A percentile compares a stretch with the other conserved stretches of the same genome.
These are phyloP conservation scores for Protobothrops mucrosquamatus DNA, from an alignment of 2,113 vertebrate species.

Conservation along the genomic window DNA sequence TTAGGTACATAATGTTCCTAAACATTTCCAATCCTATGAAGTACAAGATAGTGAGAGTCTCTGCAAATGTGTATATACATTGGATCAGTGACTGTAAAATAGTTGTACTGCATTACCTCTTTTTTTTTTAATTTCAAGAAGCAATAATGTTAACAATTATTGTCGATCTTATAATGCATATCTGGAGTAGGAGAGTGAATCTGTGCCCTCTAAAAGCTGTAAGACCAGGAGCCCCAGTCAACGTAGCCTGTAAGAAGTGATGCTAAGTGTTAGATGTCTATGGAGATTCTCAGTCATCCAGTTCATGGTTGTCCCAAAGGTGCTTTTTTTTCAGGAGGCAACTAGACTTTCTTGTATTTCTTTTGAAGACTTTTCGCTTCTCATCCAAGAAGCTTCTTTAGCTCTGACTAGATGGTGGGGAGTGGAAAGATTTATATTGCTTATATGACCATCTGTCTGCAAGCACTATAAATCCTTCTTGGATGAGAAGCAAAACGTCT, in stretches of 20 bases:
- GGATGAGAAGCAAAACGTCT: no score
- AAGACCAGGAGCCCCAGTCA: background rate
- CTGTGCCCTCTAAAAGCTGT: background rate
- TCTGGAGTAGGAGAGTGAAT: background rate
- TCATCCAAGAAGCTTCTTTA: no score
- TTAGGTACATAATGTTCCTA: background rate
- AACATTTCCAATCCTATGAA: background rate
- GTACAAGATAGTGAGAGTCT: background rate
- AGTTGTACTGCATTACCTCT: background rate
- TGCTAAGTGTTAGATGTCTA: background rate
- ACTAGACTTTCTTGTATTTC: no score
- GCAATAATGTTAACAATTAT: background rate
- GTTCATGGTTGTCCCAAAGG: no score
- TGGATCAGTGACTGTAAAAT: background rate
- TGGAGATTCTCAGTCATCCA: no score
- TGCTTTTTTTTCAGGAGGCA: no score
- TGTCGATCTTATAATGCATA: background rate
- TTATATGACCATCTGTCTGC: no score
- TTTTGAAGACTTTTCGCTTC: no score
- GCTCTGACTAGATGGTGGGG: no score
- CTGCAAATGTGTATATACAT: background rate
- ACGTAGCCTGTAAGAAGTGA: background rate
- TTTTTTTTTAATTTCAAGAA: background rate
- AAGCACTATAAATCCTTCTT: no score
- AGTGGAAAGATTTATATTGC: no score